phyloP scores from a whole-genome alignment of 2,888 invertebrate species.

The Campoplex nolae region DNA sequence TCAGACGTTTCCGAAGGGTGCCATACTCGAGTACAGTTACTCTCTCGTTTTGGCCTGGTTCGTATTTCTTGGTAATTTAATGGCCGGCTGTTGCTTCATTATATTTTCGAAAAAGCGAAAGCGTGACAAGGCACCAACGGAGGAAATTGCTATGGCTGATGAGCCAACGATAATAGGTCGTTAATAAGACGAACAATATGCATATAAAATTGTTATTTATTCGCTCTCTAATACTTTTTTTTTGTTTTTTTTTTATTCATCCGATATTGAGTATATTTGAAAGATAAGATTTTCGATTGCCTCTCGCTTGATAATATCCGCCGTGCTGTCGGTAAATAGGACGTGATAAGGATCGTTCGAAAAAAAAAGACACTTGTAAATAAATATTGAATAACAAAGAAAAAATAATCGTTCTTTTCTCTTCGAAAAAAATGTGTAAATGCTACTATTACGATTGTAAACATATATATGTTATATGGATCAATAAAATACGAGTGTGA shows the following conservation, averaged over 20 bases:
- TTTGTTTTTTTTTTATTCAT: conserved; percentile 34
- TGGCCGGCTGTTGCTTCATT: conserved; percentile 90
- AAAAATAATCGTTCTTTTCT: conserved; percentile 28
- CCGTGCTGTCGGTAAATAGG: background rate
- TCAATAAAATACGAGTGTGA: conserved; percentile 27
- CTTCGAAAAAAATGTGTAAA: conserved; percentile 13
- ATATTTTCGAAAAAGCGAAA: conserved; percentile 94
- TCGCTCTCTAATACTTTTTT: background rate
- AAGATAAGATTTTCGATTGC: conserved; percentile 37
- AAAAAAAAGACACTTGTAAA: conserved; percentile 64
- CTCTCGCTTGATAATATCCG: conserved; percentile 28
- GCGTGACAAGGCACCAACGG: conserved; percentile 92
- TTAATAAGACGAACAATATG: conserved; percentile 62
- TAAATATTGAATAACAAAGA: conserved; percentile 32
- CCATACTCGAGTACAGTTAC: conserved; percentile 89
- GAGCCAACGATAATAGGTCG: conserved; percentile 91
- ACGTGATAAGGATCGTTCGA: conserved; percentile 30
- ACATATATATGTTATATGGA: background rate
- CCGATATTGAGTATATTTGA: conserved; percentile 37
- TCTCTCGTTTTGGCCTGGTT: conserved; percentile 92
- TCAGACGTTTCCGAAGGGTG: conserved; percentile 89
- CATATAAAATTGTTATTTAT: conserved; percentile 4
- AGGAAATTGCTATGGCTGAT: conserved; percentile 93
- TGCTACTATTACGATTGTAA: background rate
- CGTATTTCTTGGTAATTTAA: conserved; percentile 89